Evolutionary conservation across 2,888 invertebrate genomes (phyloP).

Genomic region (Tenthredo distinguenda): DNA sequence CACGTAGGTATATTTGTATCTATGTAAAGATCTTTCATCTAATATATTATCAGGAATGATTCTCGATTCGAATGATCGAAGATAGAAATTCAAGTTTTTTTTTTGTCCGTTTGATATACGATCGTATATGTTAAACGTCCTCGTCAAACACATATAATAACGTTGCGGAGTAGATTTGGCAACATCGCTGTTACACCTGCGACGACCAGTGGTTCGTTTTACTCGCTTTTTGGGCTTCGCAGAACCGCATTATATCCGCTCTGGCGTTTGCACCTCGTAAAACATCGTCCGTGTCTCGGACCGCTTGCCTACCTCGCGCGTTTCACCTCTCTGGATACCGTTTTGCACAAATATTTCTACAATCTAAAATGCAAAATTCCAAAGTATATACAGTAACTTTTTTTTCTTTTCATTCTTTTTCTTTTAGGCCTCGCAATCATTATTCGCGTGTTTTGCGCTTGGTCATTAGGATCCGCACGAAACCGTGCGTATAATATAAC

Average conservation of each 20-base stretch:
- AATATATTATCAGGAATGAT: not conserved
- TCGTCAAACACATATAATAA: slow-evolving; percentile 13
- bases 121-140: not conserved
- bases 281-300: slow-evolving; percentile 51
- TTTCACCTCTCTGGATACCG: slow-evolving; percentile 25
- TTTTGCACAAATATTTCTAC: not conserved
- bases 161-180: slow-evolving; percentile 55
- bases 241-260: slow-evolving; percentile 57
- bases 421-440: not conserved
- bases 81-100: not conserved
- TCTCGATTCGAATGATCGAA: slow-evolving; percentile 25
- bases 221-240: slow-evolving; percentile 54
- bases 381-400: not conserved
- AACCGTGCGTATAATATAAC: not conserved
- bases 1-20: not conserved
- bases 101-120: not conserved
- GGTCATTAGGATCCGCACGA: not conserved
- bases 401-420: not conserved
- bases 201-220: slow-evolving; percentile 53
- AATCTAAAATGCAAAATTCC: not conserved
- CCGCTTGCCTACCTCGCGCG: not conserved
- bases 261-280: slow-evolving; percentile 63
- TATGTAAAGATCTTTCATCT: not conserved
- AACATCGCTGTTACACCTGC: slow-evolving; percentile 59
- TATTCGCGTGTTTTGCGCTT: slow-evolving; percentile 10